Percentiles rank a stretch among this genome's conserved stretches.
Conservation (phyloP, 2,888 invertebrate genomes). For the Carcina quercana region DNA sequence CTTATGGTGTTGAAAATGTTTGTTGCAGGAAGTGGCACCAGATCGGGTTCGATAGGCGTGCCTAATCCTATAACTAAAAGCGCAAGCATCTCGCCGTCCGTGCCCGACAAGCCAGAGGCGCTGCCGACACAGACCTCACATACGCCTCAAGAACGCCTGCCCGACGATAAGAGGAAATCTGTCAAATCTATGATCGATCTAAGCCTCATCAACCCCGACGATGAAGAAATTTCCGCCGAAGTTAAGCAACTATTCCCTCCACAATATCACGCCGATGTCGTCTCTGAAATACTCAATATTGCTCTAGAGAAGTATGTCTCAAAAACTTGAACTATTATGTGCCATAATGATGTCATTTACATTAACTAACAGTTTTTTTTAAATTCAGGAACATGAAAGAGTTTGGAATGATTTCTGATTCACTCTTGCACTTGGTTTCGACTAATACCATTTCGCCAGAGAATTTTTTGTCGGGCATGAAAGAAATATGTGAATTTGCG, state of each 20-base stretch:
- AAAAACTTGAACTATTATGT: no score
- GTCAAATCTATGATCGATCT: slow-evolving; percentile 47
- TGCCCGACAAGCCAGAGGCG: slow-evolving; percentile 19
- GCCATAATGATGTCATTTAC: no score
- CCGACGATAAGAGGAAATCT: slow-evolving; percentile 40
- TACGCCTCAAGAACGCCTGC: slow-evolving; percentile 41
- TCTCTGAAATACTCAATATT: slow-evolving; percentile 49
- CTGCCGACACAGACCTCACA: slow-evolving; percentile 20
- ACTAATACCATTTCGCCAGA: slow-evolving; percentile 61
- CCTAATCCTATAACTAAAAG: slow-evolving; percentile 44
- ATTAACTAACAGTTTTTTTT: no score
- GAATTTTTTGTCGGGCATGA: slow-evolving; percentile 73
- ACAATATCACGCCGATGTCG: slow-evolving; percentile 47
- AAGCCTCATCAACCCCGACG: slow-evolving; percentile 40
- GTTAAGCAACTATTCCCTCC: slow-evolving; percentile 39
- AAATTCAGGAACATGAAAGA: no score
- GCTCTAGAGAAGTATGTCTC: slow-evolving; percentile 54
- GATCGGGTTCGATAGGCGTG: slow-evolving; percentile 45
- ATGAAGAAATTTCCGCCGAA: slow-evolving; percentile 42
- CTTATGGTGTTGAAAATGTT: background rate
- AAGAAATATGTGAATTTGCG: slow-evolving; percentile 77
- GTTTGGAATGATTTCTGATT: slow-evolving; percentile 49
- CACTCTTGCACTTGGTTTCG: slow-evolving; percentile 56
- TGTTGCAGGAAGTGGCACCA: slow-evolving; percentile 28
- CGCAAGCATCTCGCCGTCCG: slow-evolving; percentile 25